A percentile compares a stretch with the other conserved stretches of the same genome.
Conservation (phyloP, 1,140 invertebrate genomes). For the Leptopilina boulardi region DNA sequence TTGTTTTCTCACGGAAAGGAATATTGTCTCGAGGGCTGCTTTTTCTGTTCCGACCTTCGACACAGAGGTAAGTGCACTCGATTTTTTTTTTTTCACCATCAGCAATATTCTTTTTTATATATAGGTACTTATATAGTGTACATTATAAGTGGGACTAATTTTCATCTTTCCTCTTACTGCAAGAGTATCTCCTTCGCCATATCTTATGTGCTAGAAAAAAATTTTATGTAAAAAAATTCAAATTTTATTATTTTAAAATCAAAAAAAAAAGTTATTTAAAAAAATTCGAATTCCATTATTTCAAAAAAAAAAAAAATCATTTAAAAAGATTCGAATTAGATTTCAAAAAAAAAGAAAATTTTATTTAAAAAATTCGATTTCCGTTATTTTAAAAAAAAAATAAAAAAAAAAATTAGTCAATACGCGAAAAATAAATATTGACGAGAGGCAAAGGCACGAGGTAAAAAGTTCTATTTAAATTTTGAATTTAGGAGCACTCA, state of each 20-base stretch:
- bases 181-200: no score
- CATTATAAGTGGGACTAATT: neutral
- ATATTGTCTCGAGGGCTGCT: constrained; percentile 23
- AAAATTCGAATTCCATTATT: no score
- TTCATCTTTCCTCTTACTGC: neutral
- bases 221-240: neutral
- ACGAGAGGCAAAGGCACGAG: neutral
- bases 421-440: neutral
- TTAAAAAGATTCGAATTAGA: no score
- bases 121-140: neutral
- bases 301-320: no score
- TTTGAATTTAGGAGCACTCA: constrained; percentile 21
- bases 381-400: no score
- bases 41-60: constrained; percentile 21
- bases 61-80: constrained; percentile 7
- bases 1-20: constrained; percentile 20
- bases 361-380: no score
- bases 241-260: no score
- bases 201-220: no score
- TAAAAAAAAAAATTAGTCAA: neutral
- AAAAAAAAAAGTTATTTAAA: no score
- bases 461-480: constrained; percentile 1
- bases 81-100: neutral
- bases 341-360: no score
- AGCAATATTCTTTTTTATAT: constrained; percentile 27